Evolutionary conservation across 1,140 invertebrate genomes (phyloP).

Genomic region (Drosophila sp.): DNA sequence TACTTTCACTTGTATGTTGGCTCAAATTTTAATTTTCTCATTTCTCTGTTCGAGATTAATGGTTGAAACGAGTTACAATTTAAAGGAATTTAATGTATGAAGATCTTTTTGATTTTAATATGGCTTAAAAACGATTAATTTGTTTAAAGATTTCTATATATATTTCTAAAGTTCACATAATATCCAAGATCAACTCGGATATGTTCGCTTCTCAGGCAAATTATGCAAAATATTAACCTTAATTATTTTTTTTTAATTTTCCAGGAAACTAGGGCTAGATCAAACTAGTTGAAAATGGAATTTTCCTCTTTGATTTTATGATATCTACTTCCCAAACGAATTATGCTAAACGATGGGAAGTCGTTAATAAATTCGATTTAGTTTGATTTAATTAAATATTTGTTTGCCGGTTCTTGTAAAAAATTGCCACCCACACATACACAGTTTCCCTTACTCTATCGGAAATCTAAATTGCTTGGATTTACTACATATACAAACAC

Average conservation of each 20-base stretch:
- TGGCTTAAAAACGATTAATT: no score
- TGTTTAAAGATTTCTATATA: no score
- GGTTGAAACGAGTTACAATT: no score
- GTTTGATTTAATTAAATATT: constrained; percentile 66
- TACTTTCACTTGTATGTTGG: no score
- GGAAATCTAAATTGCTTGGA: constrained; percentile 15
- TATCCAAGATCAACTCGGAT: no score
- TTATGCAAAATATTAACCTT: no score
- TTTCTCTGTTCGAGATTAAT: no score
- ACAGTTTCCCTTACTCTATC: neutral
- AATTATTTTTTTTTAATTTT: neutral
- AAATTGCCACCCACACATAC: constrained; percentile 49
- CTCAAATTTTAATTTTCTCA: no score
- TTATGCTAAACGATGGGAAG: constrained; percentile 54
- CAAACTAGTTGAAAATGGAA: constrained; percentile 18
- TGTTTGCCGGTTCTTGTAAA: constrained; percentile 58
- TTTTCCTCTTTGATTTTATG: constrained; percentile 32
- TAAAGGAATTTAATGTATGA: no score
- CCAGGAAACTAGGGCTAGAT: neutral
- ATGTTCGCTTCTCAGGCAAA: no score
- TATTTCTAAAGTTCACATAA: no score
- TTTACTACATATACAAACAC: neutral
- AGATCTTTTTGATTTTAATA: no score
- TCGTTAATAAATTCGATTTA: constrained; percentile 61
- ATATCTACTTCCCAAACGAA: constrained; percentile 46